phyloP scores from a whole-genome alignment of 2,797 vertebrate species.

The Phyllotis vaccarum region DNA sequence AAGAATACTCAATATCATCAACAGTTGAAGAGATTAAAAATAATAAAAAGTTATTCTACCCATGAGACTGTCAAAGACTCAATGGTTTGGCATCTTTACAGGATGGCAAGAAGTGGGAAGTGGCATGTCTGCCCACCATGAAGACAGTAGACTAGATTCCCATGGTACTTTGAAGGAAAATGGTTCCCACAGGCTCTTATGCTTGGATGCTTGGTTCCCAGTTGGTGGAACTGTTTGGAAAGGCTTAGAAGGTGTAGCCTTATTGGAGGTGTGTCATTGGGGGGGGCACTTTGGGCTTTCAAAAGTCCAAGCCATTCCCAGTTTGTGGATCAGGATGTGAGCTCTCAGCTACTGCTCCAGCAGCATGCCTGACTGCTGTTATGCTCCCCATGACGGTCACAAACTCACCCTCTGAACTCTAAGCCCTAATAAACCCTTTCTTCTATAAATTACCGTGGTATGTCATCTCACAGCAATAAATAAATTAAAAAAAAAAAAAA shows the following conservation, averaged over 20 bases:
- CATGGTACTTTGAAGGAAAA: not conserved
- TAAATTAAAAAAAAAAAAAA: not conserved
- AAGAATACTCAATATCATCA: not conserved
- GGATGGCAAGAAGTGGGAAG: not conserved
- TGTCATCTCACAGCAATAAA: not conserved
- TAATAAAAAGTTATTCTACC: not conserved
- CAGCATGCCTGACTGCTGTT: not conserved
- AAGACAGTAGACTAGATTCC: not conserved
- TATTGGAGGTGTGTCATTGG: not conserved
- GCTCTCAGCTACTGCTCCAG: not conserved
- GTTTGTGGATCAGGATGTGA: not conserved
- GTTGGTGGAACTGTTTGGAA: not conserved
- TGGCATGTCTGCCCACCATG: too few relatives aligned
- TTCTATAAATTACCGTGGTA: not conserved
- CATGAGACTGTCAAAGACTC: accelerated
- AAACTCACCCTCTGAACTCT: not conserved
- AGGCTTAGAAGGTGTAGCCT: not conserved
- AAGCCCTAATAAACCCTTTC: not conserved
- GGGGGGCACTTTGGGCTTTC: not conserved
- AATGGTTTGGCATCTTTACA: too few relatives aligned
- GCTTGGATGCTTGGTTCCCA: not conserved
- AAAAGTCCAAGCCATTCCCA: not conserved
- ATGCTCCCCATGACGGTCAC: not conserved
- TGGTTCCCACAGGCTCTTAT: not conserved
- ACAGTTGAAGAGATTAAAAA: not conserved